phyloP scores from a whole-genome alignment of 2,113 vertebrate species.

The Dendrocopos noguchii region DNA sequence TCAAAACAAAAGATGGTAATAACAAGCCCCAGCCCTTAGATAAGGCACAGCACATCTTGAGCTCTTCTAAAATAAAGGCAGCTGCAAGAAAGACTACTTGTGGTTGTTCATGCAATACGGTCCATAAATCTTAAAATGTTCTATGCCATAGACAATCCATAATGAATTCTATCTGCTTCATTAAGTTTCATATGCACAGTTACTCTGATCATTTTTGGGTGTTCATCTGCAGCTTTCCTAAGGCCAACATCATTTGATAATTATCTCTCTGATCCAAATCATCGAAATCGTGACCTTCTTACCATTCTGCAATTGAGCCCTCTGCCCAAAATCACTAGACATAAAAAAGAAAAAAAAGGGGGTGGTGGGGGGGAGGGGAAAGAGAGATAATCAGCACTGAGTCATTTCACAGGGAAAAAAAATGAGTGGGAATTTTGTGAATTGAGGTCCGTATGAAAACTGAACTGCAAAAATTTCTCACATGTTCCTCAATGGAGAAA shows the following conservation, averaged over 20 bases:
- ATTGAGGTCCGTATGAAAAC: not conserved
- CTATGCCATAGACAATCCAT: not conserved
- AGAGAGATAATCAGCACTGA: not conserved
- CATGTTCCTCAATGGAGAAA: not conserved
- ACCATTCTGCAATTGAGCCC: not conserved
- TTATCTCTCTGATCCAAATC: not conserved
- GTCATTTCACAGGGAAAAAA: not conserved
- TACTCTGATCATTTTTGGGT: not conserved
- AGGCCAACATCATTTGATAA: not conserved
- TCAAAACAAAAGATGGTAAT: not conserved
- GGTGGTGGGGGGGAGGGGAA: too few species aligned
- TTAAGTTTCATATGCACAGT: not conserved
- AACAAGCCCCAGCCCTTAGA: not conserved
- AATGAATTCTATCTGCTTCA: not conserved
- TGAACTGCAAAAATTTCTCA: not conserved
- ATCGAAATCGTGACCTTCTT: not conserved
- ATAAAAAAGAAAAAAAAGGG: not conserved
- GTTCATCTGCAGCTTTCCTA: not conserved
- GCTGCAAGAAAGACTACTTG: not conserved
- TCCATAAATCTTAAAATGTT: not conserved
- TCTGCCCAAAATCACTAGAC: not conserved
- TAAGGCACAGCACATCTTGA: not conserved
- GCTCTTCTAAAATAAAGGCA: conserved; percentile 6
- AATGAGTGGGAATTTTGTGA: not conserved
- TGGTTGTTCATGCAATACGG: not conserved